Evolutionary conservation across 2,888 invertebrate species (phyloP).

Genomic region (Ellobium chinense): DNA sequence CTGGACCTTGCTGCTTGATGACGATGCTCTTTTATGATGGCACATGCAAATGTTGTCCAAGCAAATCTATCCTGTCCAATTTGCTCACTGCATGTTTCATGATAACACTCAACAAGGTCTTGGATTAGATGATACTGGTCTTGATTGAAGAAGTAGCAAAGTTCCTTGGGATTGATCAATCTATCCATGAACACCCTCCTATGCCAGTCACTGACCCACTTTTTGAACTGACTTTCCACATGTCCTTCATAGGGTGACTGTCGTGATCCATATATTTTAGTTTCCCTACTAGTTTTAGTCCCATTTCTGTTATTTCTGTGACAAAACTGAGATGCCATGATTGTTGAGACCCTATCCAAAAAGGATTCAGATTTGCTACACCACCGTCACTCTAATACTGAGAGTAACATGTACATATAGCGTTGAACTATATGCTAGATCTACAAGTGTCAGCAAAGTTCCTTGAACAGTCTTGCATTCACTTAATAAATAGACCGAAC

Average conservation of each 20-base stretch:
- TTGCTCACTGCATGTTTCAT: background rate
- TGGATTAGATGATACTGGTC: background rate
- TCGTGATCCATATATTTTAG: background rate
- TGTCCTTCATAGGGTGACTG: background rate
- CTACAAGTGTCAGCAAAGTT: too few species aligned
- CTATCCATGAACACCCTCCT: background rate
- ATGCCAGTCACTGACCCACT: constrained; percentile 4
- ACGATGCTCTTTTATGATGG: background rate
- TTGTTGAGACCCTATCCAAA: too few species aligned
- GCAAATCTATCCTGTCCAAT: constrained; percentile 21
- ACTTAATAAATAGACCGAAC: too few species aligned
- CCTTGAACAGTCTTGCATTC: too few species aligned
- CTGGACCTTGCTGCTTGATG: background rate
- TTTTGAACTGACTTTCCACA: background rate
- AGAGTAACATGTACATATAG: too few species aligned
- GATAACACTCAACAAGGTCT: background rate
- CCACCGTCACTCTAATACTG: too few species aligned
- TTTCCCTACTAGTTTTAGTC: background rate
- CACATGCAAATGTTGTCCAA: constrained; percentile 19
- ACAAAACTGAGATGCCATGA: background rate
- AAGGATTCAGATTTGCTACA: too few species aligned
- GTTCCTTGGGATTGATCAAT: background rate
- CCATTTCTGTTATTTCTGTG: background rate
- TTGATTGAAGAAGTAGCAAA: background rate
- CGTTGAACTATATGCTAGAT: too few species aligned